Conservation (phyloP, 1,140 invertebrate species). For the Hylaeus anthracinus region DNA sequence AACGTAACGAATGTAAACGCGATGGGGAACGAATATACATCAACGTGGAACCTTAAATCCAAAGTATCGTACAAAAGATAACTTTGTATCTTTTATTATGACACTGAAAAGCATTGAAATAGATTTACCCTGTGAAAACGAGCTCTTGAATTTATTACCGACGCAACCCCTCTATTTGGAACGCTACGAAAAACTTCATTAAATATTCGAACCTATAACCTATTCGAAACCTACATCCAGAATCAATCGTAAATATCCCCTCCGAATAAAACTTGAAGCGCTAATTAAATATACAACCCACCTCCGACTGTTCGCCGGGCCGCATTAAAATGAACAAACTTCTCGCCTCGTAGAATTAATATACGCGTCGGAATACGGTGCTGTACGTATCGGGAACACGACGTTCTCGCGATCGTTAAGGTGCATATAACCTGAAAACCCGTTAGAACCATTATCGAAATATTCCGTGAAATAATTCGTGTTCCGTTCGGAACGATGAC, state of each 20-base stretch:
- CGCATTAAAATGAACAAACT: constrained; percentile 7
- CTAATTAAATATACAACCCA: constrained; percentile 17
- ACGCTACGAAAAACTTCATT: background rate
- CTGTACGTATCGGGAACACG: background rate
- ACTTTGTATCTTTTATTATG: constrained; percentile 55
- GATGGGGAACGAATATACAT: constrained; percentile 1
- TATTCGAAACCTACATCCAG: background rate
- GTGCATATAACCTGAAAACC: too few relatives aligned
- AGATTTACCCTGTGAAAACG: constrained; percentile 36
- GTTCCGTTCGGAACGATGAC: background rate
- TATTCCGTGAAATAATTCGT: constrained; percentile 6
- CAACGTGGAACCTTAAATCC: background rate
- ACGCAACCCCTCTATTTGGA: too few relatives aligned
- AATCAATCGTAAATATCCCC: background rate
- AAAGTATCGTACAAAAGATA: constrained; percentile 38
- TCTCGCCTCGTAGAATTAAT: background rate
- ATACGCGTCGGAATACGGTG: background rate
- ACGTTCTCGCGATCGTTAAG: background rate
- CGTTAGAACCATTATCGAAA: background rate
- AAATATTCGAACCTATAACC: background rate
- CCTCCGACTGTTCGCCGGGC: background rate
- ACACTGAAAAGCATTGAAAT: constrained; percentile 40
- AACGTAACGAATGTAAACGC: background rate
- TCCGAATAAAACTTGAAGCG: background rate
- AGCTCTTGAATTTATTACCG: background rate